phyloP scores from a whole-genome alignment of 2,113 vertebrate genomes.

The Columba livia region DNA sequence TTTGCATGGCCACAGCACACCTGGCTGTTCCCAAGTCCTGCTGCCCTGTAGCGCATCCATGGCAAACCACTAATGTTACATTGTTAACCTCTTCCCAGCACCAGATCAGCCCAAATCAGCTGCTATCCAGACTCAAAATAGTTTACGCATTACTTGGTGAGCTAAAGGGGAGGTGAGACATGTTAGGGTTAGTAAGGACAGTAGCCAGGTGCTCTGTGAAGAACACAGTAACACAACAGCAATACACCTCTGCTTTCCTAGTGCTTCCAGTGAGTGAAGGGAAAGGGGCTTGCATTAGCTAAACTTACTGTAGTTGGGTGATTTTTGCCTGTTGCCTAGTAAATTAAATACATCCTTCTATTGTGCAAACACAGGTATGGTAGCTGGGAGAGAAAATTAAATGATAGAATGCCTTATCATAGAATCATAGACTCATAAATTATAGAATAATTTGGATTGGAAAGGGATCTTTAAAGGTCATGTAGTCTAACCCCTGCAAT shows the following conservation, averaged over 20 bases:
- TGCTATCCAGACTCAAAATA: not conserved
- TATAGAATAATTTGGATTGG: not conserved
- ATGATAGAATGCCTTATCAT: not conserved
- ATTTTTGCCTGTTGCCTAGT: not conserved
- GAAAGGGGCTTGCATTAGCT: not conserved
- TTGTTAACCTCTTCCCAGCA: not conserved
- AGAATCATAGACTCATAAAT: not conserved
- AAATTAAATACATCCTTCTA: not conserved
- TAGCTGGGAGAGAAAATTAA: not conserved
- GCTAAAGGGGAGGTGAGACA: not conserved
- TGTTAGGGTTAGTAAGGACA: not conserved
- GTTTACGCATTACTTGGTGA: not conserved
- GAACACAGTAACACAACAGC: fast-evolving
- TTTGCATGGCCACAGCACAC: not conserved
- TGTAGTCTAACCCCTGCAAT: not conserved
- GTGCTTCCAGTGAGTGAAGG: not conserved
- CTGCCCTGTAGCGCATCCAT: fast-evolving
- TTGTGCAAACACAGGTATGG: not conserved
- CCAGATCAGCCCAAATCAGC: not conserved
- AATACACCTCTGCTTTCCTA: not conserved
- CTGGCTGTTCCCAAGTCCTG: not conserved
- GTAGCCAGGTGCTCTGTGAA: not conserved
- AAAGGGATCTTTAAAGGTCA: not conserved
- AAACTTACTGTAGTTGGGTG: not conserved
- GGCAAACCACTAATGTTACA: fast-evolving